Base-by-base conservation (phyloP, 2,113 vertebrate genomes). In the Climacteris rufus region DNA sequence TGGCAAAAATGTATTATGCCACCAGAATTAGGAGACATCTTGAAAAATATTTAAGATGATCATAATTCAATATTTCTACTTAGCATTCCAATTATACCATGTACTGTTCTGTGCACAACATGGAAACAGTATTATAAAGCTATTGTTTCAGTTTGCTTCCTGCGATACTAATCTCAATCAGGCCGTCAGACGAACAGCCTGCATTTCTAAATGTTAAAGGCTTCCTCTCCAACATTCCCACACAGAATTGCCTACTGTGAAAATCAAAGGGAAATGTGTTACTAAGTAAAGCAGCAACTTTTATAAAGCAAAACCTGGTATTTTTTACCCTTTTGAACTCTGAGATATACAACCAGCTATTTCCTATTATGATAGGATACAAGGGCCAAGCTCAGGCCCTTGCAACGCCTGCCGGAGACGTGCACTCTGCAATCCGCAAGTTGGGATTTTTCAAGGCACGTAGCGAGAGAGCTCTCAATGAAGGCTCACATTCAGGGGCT, bases 171-270 rank as follows among this genome's bases (percentile, higher is more conserved):
- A 98, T 98, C 98, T 98, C 97, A 96, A 87, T 97, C 83, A 96
- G 66, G 95, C 94, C 92, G 65, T 95, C 94, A 96, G 96, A 97
- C 96, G 87, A 96, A 94, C 95, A 97, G 97, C 97, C 97, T 96
- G 95, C 90, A 90, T 97, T 97, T 97, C 97, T 97, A 96, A 97
- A 95, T 72, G 78, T 95, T 91, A 95, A 97, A 98, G 96, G 97
- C 97, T 98, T 98, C 98, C 98, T 98, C 96, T 98, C 97, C 95
- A 97, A 94, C 97, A 96, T 98, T 98, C 98, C 97, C 98, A 98
- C 97, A 97, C 97, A 97, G 85, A 97, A 96, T 64, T 97, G 98
- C 98, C 98, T 97, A 98, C 98, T 98, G 98, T 98, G 98, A 98
- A 97, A 98, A 98, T 98, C 98, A 98, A 98, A 98, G 98, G 97